These are phyloP conservation scores for Caranx ignobilis DNA, from an alignment of 2,113 vertebrate species.

Conservation along the genomic window DNA sequence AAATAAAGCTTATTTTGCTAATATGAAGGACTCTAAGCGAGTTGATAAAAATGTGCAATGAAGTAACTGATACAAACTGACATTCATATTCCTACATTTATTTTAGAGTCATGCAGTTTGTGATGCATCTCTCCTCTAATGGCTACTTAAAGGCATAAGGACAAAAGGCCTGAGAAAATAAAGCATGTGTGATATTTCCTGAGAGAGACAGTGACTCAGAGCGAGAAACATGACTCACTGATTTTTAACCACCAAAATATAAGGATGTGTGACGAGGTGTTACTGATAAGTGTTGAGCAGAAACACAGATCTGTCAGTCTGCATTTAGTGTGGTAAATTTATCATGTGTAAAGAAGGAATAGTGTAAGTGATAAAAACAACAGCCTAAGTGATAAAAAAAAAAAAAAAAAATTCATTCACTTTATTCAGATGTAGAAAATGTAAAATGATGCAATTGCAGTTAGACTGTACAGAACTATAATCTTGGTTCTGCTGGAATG, in stretches of 20 bases:
- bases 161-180: not conserved
- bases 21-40: no score
- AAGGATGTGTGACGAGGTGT: not conserved
- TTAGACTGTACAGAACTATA: not conserved
- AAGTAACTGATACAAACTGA: not conserved
- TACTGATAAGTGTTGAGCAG: not conserved
- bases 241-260: conserved; percentile 10
- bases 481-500: conserved; percentile 56
- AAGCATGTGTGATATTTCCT: not conserved
- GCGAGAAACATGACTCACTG: conserved; percentile 16
- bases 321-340: not conserved
- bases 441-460: not conserved
- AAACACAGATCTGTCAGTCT: not conserved
- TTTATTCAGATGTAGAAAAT: not conserved
- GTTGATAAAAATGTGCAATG: not conserved
- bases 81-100: not conserved
- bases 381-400: not conserved
- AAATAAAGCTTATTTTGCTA: no score
- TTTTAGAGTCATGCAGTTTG: not conserved
- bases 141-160: not conserved
- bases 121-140: not conserved
- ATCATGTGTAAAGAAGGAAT: not conserved
- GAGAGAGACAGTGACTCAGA: conserved; percentile 9
- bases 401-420: no score
- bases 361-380: not conserved